Evolutionary conservation across 2,888 invertebrate genomes (phyloP), one percentile per base, ranked within the genome.

Genomic region (Eristalis tenax): DNA sequence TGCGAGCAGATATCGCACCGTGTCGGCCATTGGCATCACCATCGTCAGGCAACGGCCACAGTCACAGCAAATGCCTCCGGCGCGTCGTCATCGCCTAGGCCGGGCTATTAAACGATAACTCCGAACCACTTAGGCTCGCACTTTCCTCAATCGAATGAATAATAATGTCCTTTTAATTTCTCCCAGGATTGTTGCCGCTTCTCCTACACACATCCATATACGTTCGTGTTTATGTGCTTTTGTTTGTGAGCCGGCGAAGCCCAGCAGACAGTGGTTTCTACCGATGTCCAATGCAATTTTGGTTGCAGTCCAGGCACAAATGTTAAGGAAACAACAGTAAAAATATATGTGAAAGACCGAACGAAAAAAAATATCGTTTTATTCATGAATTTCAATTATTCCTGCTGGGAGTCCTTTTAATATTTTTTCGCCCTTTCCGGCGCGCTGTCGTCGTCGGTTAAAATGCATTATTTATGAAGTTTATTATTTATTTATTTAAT

Each of bases 131-230:
- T 83, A 87, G 75, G 83, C 83, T 71, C 68, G 73, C 76, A 83
- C 87, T 87, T 80, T 87, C 87, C 87, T 80, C 79, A 87, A 83
- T 83, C 87, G 87, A 87, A 87, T 87, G 87, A 87, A 87, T 87
- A 80, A 83, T 83, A 87, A 87, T 79, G 73, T 83, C 79, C 87
- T 85, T 87, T 83, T 80, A 83, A 83, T 83, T 79, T 87, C 82
- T 64, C 22, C 18, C 74, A 74, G 75, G 65, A 79, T 43, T 73
- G 66, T 40, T 40, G 38, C 23, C 43, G 35, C 43, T 68, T 66
- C 22, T 15, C 32, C 43, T 74, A 26, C 59, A 26, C 59, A 11
- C 59, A 59, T 59, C 13, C 13, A 15, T 26, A 13, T 4, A 32
- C 32, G 32, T 32, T 8, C 32, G 32, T 32, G 32, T 32, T 32